phyloP scores from a whole-genome alignment of 92 coral and sea anemone genomes.

The Umimayanthus chanpuru region DNA sequence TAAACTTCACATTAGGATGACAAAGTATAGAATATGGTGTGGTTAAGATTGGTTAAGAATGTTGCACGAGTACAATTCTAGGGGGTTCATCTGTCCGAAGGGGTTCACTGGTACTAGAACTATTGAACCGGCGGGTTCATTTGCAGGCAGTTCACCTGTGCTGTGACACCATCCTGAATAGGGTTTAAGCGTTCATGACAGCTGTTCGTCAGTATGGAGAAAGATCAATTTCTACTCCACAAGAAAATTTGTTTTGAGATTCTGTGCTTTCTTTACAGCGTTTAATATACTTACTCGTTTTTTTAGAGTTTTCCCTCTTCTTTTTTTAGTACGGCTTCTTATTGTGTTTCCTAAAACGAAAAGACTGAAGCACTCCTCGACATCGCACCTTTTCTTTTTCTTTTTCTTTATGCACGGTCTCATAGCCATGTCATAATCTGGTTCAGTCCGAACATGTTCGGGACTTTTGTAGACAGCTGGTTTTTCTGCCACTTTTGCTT shows the following conservation, averaged over 20 bases:
- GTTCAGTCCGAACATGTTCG: slow-evolving; percentile 1
- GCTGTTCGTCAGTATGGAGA: background rate
- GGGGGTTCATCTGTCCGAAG: too few relatives aligned
- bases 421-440: background rate
- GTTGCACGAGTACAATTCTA: too few relatives aligned
- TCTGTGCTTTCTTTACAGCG: background rate
- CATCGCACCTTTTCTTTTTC: background rate
- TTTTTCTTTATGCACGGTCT: background rate
- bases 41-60: too few relatives aligned
- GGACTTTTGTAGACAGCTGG: background rate
- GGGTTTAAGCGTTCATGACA: too few relatives aligned
- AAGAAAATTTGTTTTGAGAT: background rate
- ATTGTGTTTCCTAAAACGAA: background rate
- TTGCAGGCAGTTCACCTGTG: too few relatives aligned
- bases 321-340: background rate
- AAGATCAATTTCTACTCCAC: background rate
- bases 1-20: too few relatives aligned
- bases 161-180: too few relatives aligned
- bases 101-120: too few relatives aligned
- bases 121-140: too few relatives aligned
- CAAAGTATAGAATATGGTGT: too few relatives aligned
- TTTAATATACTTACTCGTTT: background rate
- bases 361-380: background rate
- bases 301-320: background rate
- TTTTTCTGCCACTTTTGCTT: background rate